A percentile compares a stretch with the other conserved stretches of the same genome.
These are phyloP conservation scores for Brachystomella parvula DNA, from an alignment of 1,140 invertebrate genomes.

Conservation along the genomic window DNA sequence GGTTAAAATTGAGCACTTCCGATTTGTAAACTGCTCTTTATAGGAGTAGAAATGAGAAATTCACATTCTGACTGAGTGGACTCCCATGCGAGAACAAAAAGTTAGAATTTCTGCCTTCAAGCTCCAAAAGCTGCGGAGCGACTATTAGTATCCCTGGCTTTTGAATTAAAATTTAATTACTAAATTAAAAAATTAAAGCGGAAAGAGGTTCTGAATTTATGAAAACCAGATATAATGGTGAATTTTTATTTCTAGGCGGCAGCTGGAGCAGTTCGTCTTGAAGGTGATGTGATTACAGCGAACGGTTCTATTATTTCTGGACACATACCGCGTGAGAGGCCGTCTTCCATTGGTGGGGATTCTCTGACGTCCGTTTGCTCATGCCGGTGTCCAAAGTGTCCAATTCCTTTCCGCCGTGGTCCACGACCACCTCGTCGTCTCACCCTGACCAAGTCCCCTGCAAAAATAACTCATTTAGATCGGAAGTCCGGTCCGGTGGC, in stretches of 20 bases:
- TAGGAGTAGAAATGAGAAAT: no score
- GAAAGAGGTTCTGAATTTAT: no score
- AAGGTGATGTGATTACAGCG: slow-evolving; percentile 57
- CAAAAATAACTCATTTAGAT: slow-evolving; percentile 61
- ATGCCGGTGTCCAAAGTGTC: slow-evolving; percentile 40
- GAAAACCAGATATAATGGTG: no score
- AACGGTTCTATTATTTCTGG: slow-evolving; percentile 46
- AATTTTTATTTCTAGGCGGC: slow-evolving; percentile 44
- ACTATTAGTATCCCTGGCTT: no score
- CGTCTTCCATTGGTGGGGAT: slow-evolving; percentile 34
- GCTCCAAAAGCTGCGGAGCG: no score
- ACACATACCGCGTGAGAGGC: slow-evolving; percentile 38
- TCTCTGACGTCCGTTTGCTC: slow-evolving; percentile 40
- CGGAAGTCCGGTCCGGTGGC: slow-evolving; percentile 33
- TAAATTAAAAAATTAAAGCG: no score
- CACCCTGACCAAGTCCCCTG: slow-evolving; percentile 60
- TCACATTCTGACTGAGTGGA: no score
- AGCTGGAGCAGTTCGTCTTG: slow-evolving; percentile 52
- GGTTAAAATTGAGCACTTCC: no score
- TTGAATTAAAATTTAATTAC: no score
- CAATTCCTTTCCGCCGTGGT: slow-evolving; percentile 32
- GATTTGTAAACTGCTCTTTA: no score
- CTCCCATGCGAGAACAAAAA: no score
- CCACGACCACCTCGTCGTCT: slow-evolving; percentile 46
- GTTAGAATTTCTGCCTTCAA: no score